Percentiles rank a stretch among this genome's conserved stretches.
These are phyloP conservation scores for Spatula versicolor DNA, from an alignment of 2,797 vertebrate species.

Conservation along the genomic window DNA sequence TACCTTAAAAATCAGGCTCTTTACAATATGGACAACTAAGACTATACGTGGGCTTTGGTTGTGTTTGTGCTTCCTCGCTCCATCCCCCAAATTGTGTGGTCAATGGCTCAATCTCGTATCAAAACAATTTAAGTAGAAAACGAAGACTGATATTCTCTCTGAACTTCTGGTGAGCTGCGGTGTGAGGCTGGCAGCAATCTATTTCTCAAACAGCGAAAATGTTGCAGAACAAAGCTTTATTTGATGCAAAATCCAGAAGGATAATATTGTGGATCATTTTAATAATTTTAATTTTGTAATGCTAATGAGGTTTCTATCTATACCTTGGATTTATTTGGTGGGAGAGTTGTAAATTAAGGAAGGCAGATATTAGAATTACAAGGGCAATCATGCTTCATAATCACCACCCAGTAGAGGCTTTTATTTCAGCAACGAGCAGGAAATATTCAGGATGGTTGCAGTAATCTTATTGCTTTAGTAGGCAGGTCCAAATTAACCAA, in stretches of 20 bases:
- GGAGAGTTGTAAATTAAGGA: background rate
- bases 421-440: background rate
- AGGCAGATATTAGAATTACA: background rate
- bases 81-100: rapidly evolving
- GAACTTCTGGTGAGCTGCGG: background rate
- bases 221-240: background rate
- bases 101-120: background rate
- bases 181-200: background rate
- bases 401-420: background rate
- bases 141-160: background rate
- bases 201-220: background rate
- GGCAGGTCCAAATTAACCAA: background rate
- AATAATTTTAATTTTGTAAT: background rate
- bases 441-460: background rate
- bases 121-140: background rate
- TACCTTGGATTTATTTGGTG: background rate
- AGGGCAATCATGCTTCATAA: background rate
- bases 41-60: background rate
- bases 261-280: background rate
- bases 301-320: slow-evolving; percentile 2
- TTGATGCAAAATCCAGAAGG: background rate
- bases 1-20: background rate
- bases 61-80: background rate
- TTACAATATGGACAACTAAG: background rate
- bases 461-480: background rate